Base-by-base conservation (phyloP, 1,140 invertebrate species). In the Teleopsis dalmanni region DNA sequence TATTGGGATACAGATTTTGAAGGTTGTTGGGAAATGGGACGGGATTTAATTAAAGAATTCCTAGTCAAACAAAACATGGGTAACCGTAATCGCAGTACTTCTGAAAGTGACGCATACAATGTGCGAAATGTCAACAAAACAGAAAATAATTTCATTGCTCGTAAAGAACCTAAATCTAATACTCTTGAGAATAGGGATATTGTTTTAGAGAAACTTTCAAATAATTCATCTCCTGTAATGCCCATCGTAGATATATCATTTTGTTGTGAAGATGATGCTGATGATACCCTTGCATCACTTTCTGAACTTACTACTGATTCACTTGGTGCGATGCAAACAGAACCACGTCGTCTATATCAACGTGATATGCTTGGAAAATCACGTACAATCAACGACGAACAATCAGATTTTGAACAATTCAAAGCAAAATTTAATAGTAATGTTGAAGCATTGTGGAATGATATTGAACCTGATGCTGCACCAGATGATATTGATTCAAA, bases 401-500 rank as follows among this genome's bases (percentile, higher is more conserved):
- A 75, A 49, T 71, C 77, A 47, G 69, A 76, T 47, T 76, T 81
- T 52, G 79, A 79, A 6, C 76, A 80, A 54, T 75, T 82, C 48
- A 75, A 82, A 57, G 81, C 81, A 8, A 83, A 82, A 59, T 82
- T 82, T 61, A 76, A 81, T 62, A 72, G 76, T 34, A 80, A 75
- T 57, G 72, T 82, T n/a, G 79, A 82, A 59, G 78, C 80, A 22
- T 61, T 83, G 29, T 83, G 81, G 81, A 71, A 72, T 41, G 69
- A 70, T 42, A 58, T 68, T 10, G 66, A 71, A 21, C 71, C 70
- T 53, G 60, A 54, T 23, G 14, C 18, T 3, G 11, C 18, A 7
- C 2, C n/a, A 18, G 10, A 14, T 6, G 3, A 8, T 21, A n/a
- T n/a, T n/a, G n/a, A n/a, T n/a, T n/a, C n/a, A n/a, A n/a, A n/a